These are phyloP conservation scores for Grammomys dolichurus DNA, from an alignment of 2,113 vertebrate genomes.

Conservation along the genomic window DNA sequence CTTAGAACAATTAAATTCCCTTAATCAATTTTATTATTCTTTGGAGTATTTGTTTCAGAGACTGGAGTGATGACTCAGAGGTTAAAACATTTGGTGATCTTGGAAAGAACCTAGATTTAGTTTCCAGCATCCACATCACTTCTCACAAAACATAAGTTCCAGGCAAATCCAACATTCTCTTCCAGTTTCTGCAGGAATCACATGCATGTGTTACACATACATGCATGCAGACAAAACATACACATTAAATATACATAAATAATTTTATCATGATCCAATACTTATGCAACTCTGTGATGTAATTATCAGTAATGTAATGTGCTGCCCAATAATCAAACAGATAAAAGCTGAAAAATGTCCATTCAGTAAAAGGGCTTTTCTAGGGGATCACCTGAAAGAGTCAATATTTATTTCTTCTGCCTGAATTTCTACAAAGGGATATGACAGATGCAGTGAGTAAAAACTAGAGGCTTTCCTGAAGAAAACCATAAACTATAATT, in stretches of 20 bases:
- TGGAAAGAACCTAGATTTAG: background rate
- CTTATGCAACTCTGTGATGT: background rate
- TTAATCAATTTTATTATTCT: background rate
- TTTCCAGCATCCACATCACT: background rate
- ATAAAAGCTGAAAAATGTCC: background rate
- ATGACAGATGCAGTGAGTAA: background rate
- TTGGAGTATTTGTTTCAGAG: slow-evolving; percentile 27
- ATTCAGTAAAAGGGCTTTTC: background rate
- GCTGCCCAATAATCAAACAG: background rate
- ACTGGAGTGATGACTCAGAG: background rate
- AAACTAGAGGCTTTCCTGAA: background rate
- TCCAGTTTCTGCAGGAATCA: background rate
- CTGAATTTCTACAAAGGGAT: background rate
- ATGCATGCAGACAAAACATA: background rate
- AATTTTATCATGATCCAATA: background rate
- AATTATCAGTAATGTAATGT: slow-evolving; percentile 10
- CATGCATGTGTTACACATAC: background rate
- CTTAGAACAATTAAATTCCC: background rate
- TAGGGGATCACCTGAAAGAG: background rate
- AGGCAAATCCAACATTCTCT: background rate
- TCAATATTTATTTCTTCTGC: background rate
- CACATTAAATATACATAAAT: background rate
- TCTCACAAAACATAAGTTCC: background rate
- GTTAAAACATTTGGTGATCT: background rate
- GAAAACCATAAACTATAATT: background rate